phyloP scores from a whole-genome alignment of 2,888 invertebrate species.

The Heliconius sara region DNA sequence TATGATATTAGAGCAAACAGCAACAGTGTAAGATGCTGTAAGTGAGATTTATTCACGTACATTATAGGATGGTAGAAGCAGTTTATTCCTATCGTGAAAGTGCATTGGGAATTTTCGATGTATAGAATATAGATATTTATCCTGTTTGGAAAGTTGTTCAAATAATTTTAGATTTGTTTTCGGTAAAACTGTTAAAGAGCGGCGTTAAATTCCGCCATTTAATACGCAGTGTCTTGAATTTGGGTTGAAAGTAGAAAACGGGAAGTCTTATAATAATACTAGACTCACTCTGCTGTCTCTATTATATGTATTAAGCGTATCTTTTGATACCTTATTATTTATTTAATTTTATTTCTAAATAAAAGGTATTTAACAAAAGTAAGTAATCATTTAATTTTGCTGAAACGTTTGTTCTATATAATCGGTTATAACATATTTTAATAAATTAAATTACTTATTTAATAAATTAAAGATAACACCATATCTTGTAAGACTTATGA shows the following conservation, averaged over 20 bases:
- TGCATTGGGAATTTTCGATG: slow-evolving; percentile 5
- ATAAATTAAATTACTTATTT: too few species aligned
- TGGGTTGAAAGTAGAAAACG: not conserved
- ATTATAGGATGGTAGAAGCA: slow-evolving; percentile 38
- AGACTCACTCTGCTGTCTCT: too few species aligned
- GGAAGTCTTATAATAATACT: too few species aligned
- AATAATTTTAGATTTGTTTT: not conserved
- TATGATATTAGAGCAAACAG: slow-evolving; percentile 27
- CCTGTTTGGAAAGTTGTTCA: not conserved
- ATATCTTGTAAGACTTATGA: too few species aligned
- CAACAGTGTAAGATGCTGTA: slow-evolving; percentile 30
- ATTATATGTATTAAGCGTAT: too few species aligned
- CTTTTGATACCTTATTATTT: too few species aligned
- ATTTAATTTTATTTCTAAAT: too few species aligned
- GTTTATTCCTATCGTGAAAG: slow-evolving; percentile 21
- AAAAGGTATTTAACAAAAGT: too few species aligned
- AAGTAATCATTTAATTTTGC: too few species aligned
- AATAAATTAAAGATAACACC: too few species aligned
- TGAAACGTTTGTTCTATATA: too few species aligned
- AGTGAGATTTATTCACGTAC: slow-evolving; percentile 41
- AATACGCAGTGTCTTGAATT: not conserved
- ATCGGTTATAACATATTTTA: too few species aligned
- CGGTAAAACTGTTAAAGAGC: not conserved
- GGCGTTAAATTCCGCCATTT: not conserved
- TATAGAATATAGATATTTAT: not conserved